Evolutionary conservation across 2,113 vertebrate species (phyloP), one percentile per base, ranked within the genome.

Genomic region (Indicator maculatus): DNA sequence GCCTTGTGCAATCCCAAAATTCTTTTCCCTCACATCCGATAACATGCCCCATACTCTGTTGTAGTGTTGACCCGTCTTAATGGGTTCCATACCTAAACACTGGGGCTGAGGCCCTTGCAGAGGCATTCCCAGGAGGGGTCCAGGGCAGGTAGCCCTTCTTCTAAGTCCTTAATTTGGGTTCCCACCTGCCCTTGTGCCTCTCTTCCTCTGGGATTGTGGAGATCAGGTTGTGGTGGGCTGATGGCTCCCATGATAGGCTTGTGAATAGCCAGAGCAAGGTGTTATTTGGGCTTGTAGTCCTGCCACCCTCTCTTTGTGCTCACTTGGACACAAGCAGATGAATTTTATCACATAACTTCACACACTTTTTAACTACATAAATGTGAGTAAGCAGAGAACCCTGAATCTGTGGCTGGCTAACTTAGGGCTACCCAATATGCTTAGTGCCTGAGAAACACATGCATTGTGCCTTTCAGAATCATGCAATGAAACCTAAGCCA

Each of bases 351-450:
- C 14, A 9, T 45, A 67, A 44, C 23, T 4, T 73, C 58, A n/a
- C 3, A 4, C 24, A 24, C 74, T 71, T 71, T 88, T 64, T 2
- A 3, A 38, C 30, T 88, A 88, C 60, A 26, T 30, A 83, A 95
- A 53, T 78, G 13, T 91, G 78, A 92, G 36, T 78, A 52, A 93
- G 65, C n/a, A 76, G 88, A 39, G 83, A 95, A 81, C 4, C 10
- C 8, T 65, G 83, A 77, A 53, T 69, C 58, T 78, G 39, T 81
- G 75, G 20, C 23, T 94, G 53, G 39, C 45, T 86, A 66, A 71
- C 83, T 82, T 5, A 1, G 50, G 50, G 44, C 76, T 69, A 75
- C 44, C 5, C 38, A 55, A 28, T 31, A 23, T 20, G 27, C 39
- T 31, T 47, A 50, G n/a, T 0, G 3, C 71, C 72, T 69, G 65